Evolutionary conservation across 1,140 invertebrate genomes (phyloP), one percentile per base, ranked within the genome.

Genomic region (Sarcophaga bullata): DNA sequence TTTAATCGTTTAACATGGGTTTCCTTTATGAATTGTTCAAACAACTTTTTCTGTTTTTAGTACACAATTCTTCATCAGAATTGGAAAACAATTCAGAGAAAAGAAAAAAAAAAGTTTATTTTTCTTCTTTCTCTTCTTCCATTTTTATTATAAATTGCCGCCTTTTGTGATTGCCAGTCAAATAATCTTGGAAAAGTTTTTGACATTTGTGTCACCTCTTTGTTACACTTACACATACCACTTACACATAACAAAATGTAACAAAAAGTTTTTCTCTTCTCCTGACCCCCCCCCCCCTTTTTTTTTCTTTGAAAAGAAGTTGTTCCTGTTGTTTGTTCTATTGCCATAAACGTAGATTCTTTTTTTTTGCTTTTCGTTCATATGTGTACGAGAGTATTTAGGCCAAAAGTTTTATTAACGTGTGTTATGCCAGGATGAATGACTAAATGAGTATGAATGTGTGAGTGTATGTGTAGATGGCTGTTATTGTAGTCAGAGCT

Each of bases 201-300:
- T 68, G 62, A 68, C 62, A 68, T 68, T 68, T 68, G n/a, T 68
- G 62, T 68, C 62, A 68, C 62, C 62, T 68, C 17, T 68, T 68
- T 68, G n/a, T 68, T 19, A 68, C 62, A 68, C 19, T 4, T 68
- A 37, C 25, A 37, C n/a, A 37, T 37, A 37, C 25, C 25, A 37
- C 25, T 2, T 4, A 37, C 25, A 37, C 25, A 37, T 37, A 37
- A 37, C 25, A 37, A 37, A 19, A 68, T 58, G 62, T 8, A n/a
- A 19, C 62, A 68, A 68, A 58, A 68, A 68, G 6, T 68, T 68
- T 68, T 68, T 68, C 62, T 37, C 62, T n/a, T n/a, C n/a, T 9
- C 58, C 15, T n/a, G n/a, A n/a, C n/a, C n/a, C 58, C 52, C 19
- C 5, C 19, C 9, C 15, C 58, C 9, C n/a, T 68, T n/a, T 68